These are phyloP conservation scores for Athetis lepigone DNA, from an alignment of 2,888 invertebrate species.

Conservation along the genomic window DNA sequence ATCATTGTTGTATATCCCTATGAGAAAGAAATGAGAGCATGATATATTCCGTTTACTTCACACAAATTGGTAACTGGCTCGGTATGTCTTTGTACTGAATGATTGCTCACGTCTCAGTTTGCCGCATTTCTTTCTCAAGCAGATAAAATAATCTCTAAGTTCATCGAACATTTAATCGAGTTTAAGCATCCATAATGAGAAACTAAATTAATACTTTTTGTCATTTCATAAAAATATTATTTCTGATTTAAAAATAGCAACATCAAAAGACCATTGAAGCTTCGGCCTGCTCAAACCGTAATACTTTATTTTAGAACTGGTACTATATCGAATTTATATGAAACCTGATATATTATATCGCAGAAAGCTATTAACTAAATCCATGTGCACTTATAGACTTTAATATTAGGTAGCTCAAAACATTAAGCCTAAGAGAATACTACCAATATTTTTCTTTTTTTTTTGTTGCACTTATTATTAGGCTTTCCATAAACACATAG, in stretches of 20 bases:
- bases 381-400: slow-evolving; percentile 88
- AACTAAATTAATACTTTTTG: slow-evolving; percentile 88
- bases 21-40: slow-evolving; percentile 77
- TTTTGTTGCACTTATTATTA: slow-evolving; percentile 87
- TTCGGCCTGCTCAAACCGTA: slow-evolving; percentile 78
- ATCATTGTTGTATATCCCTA: slow-evolving; percentile 69
- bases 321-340: slow-evolving; percentile 81
- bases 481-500: slow-evolving; percentile 87
- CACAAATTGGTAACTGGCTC: slow-evolving; percentile 86
- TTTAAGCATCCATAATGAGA: slow-evolving; percentile 77
- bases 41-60: slow-evolving; percentile 65
- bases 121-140: slow-evolving; percentile 79
- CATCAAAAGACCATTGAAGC: slow-evolving; percentile 77
- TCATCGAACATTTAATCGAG: slow-evolving; percentile 75
- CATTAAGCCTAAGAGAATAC: slow-evolving; percentile 87
- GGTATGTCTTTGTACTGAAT: slow-evolving; percentile 85
- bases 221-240: slow-evolving; percentile 88
- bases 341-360: slow-evolving; percentile 79
- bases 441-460: slow-evolving; percentile 82
- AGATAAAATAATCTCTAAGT: slow-evolving; percentile 70
- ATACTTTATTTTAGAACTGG: slow-evolving; percentile 83
- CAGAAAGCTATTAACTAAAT: slow-evolving; percentile 86
- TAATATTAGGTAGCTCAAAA: slow-evolving; percentile 87
- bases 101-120: slow-evolving; percentile 68
- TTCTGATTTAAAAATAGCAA: slow-evolving; percentile 82